Base-by-base conservation (phyloP, 2,797 vertebrate species). In the Telmatherina bonti region DNA sequence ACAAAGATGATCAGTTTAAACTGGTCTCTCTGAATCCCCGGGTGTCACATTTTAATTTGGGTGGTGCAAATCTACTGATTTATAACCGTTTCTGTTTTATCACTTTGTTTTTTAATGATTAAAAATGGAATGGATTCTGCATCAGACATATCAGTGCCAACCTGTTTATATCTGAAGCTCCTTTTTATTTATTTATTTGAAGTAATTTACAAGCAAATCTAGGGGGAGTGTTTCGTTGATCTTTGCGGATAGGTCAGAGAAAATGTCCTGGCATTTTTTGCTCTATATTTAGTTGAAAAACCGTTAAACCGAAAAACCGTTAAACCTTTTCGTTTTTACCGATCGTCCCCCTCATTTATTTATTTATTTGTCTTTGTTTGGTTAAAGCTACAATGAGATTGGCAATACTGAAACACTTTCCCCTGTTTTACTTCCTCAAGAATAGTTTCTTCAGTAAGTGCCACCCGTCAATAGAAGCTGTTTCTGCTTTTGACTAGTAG, bases 31-130 rank as follows among this genome's bases (percentile, higher is more conserved):
- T 57, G 49, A 62, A 73, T 78, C 68, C 61, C 67, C 68, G 41
- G 24, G 62, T 67, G 65, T 61, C 51, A 30, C 1, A 59, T 68
- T 56, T 1, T 30, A n/a, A 78, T 85, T 70, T 62, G 61, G 8
- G 31, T 64, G 60, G 43, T 35, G 35, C 18, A 1, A 9, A 41
- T 66, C 8, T 18, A 18, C 22, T 36, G 7, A 41, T 26, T n/a
- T 26, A 29, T 15, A 55, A 55, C 51, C 13, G 13, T 7, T 6
- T 27, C 51, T 2, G 12, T 38, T 13, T 13, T 3, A 29, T 15
- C 15, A 15, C 6, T 53, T 27, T 29, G 18, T n/a, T 18, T 49
- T 49, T 9, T 22, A 22, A 51, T 24, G 4, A 24, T 51, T 51
- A 12, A 51, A 31, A 51, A 26, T 51, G 12, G 49, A 51, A 7